These are phyloP conservation scores for Magallana ariakensis DNA, from an alignment of 1,140 invertebrate species.

Conservation along the genomic window DNA sequence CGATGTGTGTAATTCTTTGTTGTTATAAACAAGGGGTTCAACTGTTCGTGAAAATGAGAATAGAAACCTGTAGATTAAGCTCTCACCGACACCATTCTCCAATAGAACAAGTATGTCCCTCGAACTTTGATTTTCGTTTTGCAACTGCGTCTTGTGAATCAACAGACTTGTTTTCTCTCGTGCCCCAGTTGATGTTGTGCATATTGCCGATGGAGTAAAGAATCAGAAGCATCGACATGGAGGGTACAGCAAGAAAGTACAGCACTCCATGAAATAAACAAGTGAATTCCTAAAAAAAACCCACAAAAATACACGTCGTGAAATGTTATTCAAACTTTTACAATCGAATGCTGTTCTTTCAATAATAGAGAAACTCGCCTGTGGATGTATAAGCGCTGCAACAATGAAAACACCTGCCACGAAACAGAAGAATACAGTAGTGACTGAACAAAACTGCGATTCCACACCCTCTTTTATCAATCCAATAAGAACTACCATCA, in stretches of 20 bases:
- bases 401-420: constrained; percentile 81
- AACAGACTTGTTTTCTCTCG: constrained; percentile 86
- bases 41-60: neutral
- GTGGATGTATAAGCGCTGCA: constrained; percentile 89
- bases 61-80: neutral
- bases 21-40: too few relatives aligned
- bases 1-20: neutral
- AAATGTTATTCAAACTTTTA: neutral
- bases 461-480: constrained; percentile 66
- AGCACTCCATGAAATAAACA: constrained; percentile 90
- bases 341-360: neutral
- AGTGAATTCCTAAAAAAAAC: constrained; percentile 83
- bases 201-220: constrained; percentile 95
- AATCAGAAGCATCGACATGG: constrained; percentile 94
- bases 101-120: neutral
- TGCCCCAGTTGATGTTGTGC: constrained; percentile 94
- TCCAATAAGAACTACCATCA: constrained; percentile 76
- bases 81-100: constrained; percentile 23
- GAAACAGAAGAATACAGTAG: constrained; percentile 70
- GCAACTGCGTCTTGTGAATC: neutral
- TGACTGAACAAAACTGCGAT: constrained; percentile 70
- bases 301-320: neutral
- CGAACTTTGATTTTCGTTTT: constrained; percentile 27
- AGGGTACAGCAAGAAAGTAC: constrained; percentile 95
- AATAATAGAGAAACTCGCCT: constrained; percentile 43